Percentiles rank a stretch among this genome's conserved stretches.
phyloP scores from a whole-genome alignment of 2,113 vertebrate genomes.

The Pungitius pungitius region DNA sequence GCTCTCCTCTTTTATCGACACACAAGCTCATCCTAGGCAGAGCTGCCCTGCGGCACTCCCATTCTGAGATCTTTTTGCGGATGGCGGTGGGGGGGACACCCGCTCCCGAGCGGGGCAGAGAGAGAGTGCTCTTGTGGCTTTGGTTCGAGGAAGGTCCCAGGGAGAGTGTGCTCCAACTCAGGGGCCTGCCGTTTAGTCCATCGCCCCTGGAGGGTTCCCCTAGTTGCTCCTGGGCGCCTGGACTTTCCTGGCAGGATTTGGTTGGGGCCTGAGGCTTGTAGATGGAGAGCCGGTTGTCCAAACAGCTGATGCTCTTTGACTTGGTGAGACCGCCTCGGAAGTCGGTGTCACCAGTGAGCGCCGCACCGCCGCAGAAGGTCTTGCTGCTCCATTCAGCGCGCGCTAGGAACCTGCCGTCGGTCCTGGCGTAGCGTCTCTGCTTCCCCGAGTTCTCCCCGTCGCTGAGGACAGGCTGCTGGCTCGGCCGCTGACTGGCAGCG shows the following conservation, averaged over 20 bases:
- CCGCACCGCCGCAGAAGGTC: slow-evolving; percentile 75
- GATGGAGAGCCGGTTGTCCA: slow-evolving; percentile 88
- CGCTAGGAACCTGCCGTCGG: slow-evolving; percentile 79
- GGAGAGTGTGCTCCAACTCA: slow-evolving; percentile 86
- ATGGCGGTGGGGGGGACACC: slow-evolving; percentile 85
- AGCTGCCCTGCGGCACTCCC: slow-evolving; percentile 89
- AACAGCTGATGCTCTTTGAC: slow-evolving; percentile 86
- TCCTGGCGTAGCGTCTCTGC: slow-evolving; percentile 79
- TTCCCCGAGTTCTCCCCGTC: slow-evolving; percentile 85
- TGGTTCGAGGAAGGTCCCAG: slow-evolving; percentile 79
- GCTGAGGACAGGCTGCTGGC: slow-evolving; percentile 83
- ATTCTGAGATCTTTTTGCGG: slow-evolving; percentile 96
- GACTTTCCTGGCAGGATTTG: slow-evolving; percentile 77
- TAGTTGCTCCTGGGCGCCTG: slow-evolving; percentile 52
- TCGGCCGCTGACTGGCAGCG: slow-evolving; percentile 81
- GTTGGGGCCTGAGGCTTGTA: slow-evolving; percentile 76
- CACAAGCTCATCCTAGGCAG: slow-evolving; percentile 88
- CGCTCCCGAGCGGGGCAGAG: slow-evolving; percentile 80
- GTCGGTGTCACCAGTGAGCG: slow-evolving; percentile 73
- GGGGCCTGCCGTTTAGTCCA: slow-evolving; percentile 76
- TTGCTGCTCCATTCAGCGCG: slow-evolving; percentile 83
- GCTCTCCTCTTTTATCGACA: slow-evolving; percentile 87
- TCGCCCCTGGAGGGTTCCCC: slow-evolving; percentile 71
- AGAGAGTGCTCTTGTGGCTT: slow-evolving; percentile 81
- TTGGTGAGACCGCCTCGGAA: slow-evolving; percentile 81